phyloP scores from a whole-genome alignment of 2,888 invertebrate species.

The Philhelius pedissequus region DNA sequence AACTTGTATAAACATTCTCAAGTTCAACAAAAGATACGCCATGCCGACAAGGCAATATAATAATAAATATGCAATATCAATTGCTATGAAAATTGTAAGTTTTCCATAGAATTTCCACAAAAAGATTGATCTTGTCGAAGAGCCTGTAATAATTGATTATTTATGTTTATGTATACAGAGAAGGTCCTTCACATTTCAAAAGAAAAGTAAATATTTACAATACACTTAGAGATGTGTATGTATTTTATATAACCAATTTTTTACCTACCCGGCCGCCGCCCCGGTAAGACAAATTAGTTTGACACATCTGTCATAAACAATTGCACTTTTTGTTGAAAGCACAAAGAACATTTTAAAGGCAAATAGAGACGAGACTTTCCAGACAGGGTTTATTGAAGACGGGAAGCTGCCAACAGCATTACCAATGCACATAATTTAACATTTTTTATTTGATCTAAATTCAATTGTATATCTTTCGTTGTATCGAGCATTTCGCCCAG shows the following conservation, averaged over 20 bases:
- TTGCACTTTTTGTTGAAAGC: neutral
- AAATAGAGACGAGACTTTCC: slow-evolving; percentile 23
- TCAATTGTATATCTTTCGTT: slow-evolving; percentile 18
- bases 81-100: neutral
- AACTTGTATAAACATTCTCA: neutral
- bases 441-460: slow-evolving; percentile 30
- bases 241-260: neutral
- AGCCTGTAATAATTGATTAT: slow-evolving; percentile 18
- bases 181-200: neutral
- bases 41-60: neutral
- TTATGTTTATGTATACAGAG: neutral
- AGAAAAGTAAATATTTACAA: slow-evolving; percentile 47
- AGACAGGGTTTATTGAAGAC: slow-evolving; percentile 1
- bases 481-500: neutral
- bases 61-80: neutral
- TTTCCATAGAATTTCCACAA: neutral
- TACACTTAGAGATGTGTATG: neutral
- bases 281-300: slow-evolving; percentile 19
- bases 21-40: slow-evolving; percentile 1
- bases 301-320: slow-evolving; percentile 37
- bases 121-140: slow-evolving; percentile 13
- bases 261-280: neutral
- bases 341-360: slow-evolving; percentile 24
- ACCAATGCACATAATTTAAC: slow-evolving; percentile 55
- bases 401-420: slow-evolving; percentile 17